These are phyloP conservation scores for Dicranocentrus wangi DNA, from an alignment of 2,888 invertebrate species.

Conservation along the genomic window DNA sequence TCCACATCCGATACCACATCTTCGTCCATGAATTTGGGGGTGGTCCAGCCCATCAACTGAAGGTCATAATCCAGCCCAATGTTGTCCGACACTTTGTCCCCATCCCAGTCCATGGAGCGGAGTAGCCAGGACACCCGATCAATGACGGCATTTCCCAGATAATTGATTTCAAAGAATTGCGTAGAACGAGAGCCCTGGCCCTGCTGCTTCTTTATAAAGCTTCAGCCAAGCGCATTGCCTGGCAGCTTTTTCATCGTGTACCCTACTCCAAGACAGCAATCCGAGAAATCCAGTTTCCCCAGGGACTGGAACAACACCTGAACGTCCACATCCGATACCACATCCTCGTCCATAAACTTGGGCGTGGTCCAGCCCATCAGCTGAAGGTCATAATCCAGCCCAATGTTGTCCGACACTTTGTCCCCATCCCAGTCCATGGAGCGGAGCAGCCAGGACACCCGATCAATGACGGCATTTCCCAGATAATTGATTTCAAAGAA, in stretches of 20 bases:
- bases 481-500: constrained; percentile 43
- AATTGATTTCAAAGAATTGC: constrained; percentile 6
- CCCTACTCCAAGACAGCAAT: constrained; percentile 71
- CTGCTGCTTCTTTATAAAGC: too few species aligned
- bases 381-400: constrained; percentile 66
- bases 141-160: constrained; percentile 62
- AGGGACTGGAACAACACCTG: constrained; percentile 64
- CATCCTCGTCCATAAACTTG: constrained; percentile 45
- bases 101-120: constrained; percentile 68
- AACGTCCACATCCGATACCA: constrained; percentile 24
- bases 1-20: constrained; percentile 17
- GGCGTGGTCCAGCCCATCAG: constrained; percentile 48
- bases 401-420: constrained; percentile 67
- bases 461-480: constrained; percentile 65
- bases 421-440: constrained; percentile 68
- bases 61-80: constrained; percentile 69
- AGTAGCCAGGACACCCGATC: constrained; percentile 72
- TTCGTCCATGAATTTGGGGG: constrained; percentile 50
- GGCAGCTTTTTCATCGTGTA: constrained; percentile 72
- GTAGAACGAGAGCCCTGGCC: too few species aligned
- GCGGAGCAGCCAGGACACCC: constrained; percentile 71
- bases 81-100: constrained; percentile 65
- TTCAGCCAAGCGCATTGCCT: constrained; percentile 46
- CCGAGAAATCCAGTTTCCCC: constrained; percentile 63
- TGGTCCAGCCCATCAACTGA: constrained; percentile 51